Conservation (phyloP, 2,888 invertebrate genomes). For the Leptinotarsa rubiginosa region DNA sequence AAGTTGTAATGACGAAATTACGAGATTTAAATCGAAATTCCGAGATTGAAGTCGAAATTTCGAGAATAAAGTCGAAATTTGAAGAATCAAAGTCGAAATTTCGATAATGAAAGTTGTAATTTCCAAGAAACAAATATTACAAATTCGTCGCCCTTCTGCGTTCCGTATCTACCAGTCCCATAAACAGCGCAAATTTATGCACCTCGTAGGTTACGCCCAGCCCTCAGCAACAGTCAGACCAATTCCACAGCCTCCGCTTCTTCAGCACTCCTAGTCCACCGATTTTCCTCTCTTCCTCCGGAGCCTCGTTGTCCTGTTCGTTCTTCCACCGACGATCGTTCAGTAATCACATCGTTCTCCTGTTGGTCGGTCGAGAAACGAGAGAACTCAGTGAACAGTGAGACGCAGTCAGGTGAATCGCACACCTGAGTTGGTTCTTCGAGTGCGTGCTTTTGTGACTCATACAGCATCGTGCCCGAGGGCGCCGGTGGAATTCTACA, state of each 20-base stretch:
- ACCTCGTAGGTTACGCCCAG: no score
- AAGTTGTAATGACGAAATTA: no score
- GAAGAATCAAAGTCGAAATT: no score
- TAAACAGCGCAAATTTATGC: no score
- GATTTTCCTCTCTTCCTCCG: slow-evolving; percentile 2
- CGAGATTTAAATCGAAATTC: no score
- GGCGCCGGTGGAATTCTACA: slow-evolving; percentile 20
- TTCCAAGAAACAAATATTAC: no score
- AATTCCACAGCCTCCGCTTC: slow-evolving; percentile 2
- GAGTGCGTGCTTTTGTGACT: slow-evolving; percentile 12
- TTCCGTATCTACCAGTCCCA: no score
- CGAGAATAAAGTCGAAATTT: no score
- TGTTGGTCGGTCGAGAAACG: neutral
- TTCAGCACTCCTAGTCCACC: neutral
- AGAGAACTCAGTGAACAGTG: neutral
- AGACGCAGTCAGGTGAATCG: slow-evolving; percentile 13
- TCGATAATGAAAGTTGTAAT: no score
- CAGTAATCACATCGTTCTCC: neutral
- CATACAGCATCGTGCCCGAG: neutral
- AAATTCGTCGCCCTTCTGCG: no score
- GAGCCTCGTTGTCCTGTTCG: neutral
- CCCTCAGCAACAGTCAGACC: neutral
- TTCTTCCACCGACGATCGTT: neutral
- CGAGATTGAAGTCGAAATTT: no score
- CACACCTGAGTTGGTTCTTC: slow-evolving; percentile 15